These are phyloP conservation scores for Aethina tumida DNA, from an alignment of 1,140 invertebrate species.

Conservation along the genomic window DNA sequence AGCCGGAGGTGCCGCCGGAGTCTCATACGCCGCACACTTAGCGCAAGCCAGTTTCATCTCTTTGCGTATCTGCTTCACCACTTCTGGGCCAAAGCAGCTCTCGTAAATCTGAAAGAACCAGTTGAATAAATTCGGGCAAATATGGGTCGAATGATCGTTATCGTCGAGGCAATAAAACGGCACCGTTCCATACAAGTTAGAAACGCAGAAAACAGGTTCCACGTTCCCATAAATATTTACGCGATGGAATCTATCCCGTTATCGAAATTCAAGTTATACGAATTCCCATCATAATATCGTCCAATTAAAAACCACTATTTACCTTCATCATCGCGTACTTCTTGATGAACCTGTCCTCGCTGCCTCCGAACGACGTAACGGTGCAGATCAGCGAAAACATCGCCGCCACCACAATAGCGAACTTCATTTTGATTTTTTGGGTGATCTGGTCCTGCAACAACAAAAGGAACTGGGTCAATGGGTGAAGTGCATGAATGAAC, in stretches of 20 bases:
- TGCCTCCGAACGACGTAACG: conserved; percentile 39
- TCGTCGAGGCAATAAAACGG: no score
- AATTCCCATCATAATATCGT: no score
- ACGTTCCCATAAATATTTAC: no score
- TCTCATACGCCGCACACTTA: conserved; percentile 43
- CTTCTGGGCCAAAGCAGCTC: conserved; percentile 53
- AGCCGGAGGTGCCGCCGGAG: conserved; percentile 28
- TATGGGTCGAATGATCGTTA: no score
- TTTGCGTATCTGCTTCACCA: conserved; percentile 52
- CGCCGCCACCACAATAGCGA: no score
- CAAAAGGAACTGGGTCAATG: conserved; percentile 1
- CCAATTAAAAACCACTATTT: no score
- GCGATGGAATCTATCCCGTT: no score
- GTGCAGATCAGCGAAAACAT: no score
- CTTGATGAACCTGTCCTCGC: conserved; percentile 53
- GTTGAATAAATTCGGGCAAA: no score
- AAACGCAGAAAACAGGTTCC: no score
- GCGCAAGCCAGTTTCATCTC: conserved; percentile 53
- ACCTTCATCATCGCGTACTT: conserved; percentile 62
- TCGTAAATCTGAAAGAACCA: conserved; percentile 50
- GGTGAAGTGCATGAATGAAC: conserved; percentile 1
- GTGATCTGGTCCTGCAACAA: conserved; percentile 3
- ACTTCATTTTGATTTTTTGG: conserved; percentile 1
- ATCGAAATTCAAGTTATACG: no score
- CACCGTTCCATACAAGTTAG: no score